Evolutionary conservation across 1,140 invertebrate species (phyloP), one percentile per base, ranked within the genome.

Genomic region (Lucilia sericata): DNA sequence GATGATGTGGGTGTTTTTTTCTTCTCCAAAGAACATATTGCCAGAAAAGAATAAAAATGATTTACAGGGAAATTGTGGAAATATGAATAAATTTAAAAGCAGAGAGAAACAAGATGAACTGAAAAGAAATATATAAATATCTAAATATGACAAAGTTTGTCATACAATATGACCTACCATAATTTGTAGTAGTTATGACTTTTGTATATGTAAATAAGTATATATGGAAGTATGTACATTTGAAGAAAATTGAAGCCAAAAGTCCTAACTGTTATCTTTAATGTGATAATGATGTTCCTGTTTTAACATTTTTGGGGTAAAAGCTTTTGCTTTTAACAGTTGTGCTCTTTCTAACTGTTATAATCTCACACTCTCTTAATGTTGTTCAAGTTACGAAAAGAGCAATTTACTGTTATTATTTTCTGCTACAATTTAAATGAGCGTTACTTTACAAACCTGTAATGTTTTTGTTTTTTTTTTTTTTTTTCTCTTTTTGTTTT

Each of bases 131-230:
- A 42, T 42, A 42, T 42, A 42, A 42, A 42, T 30, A 42, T 42
- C 42, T 42, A 42, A 55, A 55, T 55, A 55, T 13, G 12, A 55
- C 13, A 55, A 55, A 12, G 51, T 14, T 12, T 55, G 17, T n/a
- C 12, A 55, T 55, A 55, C 4, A 55, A 55, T 55, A 19, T 70
- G 65, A 70, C 65, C 65, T 70, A 70, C 65, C 65, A 70, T 70
- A 70, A 70, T 70, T 70, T 70, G 19, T 19, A 25, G 21, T 21
- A 70, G 21, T 21, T 70, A 70, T 25, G 19, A 70, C 65, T 70
- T 70, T 60, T n/a, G 14, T 60, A 60, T n/a, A 12, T n/a, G 5
- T n/a, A 60, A 14, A 60, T n/a, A 60, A 5, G 17, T n/a, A 60
- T n/a, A 17, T n/a, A 60, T 12, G 17, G 1, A 3, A 17, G 13